phyloP scores from a whole-genome alignment of 2,113 vertebrate species.

The Empidonax traillii region DNA sequence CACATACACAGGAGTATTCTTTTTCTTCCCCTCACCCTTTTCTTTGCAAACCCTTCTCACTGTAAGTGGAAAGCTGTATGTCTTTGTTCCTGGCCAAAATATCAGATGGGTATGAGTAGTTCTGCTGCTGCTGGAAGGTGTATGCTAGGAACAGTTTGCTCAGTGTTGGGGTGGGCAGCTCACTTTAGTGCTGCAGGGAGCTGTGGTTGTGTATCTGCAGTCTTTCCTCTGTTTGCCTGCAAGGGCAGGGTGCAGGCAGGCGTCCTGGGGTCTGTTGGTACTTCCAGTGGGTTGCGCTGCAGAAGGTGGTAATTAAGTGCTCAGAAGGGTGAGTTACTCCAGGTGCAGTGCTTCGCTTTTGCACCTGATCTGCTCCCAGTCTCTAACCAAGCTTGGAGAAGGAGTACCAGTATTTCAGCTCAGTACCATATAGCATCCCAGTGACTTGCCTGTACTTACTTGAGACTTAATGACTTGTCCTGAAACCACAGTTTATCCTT shows the following conservation, averaged over 20 bases:
- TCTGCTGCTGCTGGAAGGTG: neutral
- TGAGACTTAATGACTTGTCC: neutral
- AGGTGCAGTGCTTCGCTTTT: neutral
- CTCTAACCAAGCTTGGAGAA: neutral
- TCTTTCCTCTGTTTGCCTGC: neutral
- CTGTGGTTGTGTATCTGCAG: neutral
- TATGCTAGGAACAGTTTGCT: neutral
- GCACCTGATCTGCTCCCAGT: neutral
- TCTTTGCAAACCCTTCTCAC: neutral
- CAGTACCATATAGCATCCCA: accelerated
- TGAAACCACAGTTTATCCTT: neutral
- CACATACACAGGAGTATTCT: neutral
- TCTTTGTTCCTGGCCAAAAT: neutral
- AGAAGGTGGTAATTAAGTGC: neutral
- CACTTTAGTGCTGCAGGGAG: accelerated
- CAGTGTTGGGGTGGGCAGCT: neutral
- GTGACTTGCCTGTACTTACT: neutral
- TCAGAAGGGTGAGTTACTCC: neutral
- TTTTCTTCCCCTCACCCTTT: neutral
- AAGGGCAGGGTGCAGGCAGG: neutral
- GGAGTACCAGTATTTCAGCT: neutral
- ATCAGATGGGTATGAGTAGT: neutral
- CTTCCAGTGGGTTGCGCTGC: neutral
- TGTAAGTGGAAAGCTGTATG: neutral
- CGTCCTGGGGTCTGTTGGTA: accelerated